phyloP scores from a whole-genome alignment of 2,113 vertebrate genomes.

The Galbula dea region DNA sequence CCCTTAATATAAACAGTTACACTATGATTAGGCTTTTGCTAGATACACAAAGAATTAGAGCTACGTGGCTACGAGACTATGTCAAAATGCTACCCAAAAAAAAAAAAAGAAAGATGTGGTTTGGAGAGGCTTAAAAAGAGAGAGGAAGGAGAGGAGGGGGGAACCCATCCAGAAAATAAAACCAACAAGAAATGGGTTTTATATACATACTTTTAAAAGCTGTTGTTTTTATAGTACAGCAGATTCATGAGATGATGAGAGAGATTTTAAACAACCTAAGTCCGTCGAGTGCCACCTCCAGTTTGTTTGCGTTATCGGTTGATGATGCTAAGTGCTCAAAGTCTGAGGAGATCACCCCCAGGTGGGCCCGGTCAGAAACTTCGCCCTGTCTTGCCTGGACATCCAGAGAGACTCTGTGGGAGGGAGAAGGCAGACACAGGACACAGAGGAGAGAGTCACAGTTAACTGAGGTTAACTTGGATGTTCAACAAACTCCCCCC shows the following conservation, averaged over 20 bases:
- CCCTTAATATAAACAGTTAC: conserved; percentile 75
- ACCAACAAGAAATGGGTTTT: conserved; percentile 79
- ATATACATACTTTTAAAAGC: conserved; percentile 86
- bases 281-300: conserved; percentile 82
- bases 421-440: neutral
- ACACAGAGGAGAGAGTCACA: neutral
- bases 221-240: conserved; percentile 91
- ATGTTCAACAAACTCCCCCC: fast-evolving
- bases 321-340: conserved; percentile 88
- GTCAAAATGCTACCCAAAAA: conserved; percentile 72
- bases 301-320: conserved; percentile 31
- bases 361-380: conserved; percentile 92
- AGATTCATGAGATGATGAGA: conserved; percentile 94
- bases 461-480: fast-evolving
- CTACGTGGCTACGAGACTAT: conserved; percentile 76
- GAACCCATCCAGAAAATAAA: conserved; percentile 77
- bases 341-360: conserved; percentile 90
- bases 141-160: neutral
- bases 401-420: conserved; percentile 89
- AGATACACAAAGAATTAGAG: conserved; percentile 75
- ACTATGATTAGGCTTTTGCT: conserved; percentile 77
- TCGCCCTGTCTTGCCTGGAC: conserved; percentile 90
- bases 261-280: conserved; percentile 74
- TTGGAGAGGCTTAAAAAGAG: conserved; percentile 69
- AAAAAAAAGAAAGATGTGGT: conserved; percentile 73